phyloP scores from a whole-genome alignment of 2,888 invertebrate species.

The Hylaea fasciaria region DNA sequence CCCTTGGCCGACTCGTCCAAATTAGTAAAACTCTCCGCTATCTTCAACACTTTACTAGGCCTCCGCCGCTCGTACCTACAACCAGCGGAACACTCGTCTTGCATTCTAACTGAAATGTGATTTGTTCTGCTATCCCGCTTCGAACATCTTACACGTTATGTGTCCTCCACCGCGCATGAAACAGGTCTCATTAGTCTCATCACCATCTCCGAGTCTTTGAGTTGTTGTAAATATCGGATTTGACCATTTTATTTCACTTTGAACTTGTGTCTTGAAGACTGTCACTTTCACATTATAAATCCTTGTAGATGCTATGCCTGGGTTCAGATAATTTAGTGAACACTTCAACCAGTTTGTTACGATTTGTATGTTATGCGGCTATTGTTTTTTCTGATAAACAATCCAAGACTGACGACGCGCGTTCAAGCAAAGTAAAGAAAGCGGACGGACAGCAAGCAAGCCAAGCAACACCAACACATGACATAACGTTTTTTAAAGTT shows the following conservation, averaged over 20 bases:
- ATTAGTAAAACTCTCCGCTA: slow-evolving; percentile 83
- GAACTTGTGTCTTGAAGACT: slow-evolving; percentile 68
- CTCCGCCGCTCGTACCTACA: slow-evolving; percentile 78
- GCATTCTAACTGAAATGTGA: slow-evolving; percentile 75
- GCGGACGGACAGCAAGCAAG: slow-evolving; percentile 74
- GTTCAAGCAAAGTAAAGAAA: slow-evolving; percentile 78
- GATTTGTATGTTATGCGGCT: slow-evolving; percentile 62
- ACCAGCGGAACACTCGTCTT: slow-evolving; percentile 76
- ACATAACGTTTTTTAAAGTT: slow-evolving; percentile 65
- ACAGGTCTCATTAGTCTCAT: slow-evolving; percentile 51
- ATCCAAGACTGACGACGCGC: slow-evolving; percentile 75
- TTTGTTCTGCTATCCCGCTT: slow-evolving; percentile 73
- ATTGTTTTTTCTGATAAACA: slow-evolving; percentile 67
- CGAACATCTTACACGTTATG: slow-evolving; percentile 75
- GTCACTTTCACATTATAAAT: slow-evolving; percentile 80
- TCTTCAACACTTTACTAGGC: slow-evolving; percentile 82
- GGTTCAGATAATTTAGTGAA: slow-evolving; percentile 47
- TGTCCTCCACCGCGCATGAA: slow-evolving; percentile 65
- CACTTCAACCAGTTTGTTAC: slow-evolving; percentile 53
- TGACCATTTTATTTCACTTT: slow-evolving; percentile 69
- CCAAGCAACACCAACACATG: slow-evolving; percentile 73
- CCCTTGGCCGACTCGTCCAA: slow-evolving; percentile 81
- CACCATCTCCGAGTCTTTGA: slow-evolving; percentile 61
- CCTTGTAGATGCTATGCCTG: slow-evolving; percentile 45
- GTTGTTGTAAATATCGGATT: slow-evolving; percentile 74